Base-by-base conservation (phyloP, 1,140 invertebrate genomes). In the Procambarus clarkii region DNA sequence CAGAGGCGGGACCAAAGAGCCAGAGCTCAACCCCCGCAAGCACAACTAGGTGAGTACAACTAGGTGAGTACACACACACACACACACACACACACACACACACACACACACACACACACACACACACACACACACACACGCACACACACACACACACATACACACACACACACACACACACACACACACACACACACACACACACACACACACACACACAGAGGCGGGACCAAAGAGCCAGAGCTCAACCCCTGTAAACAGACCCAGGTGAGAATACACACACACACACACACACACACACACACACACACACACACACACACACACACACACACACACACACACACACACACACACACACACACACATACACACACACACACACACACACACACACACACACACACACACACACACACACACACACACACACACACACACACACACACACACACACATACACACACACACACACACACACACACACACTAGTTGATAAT, bases 281-380 rank as follows among this genome's bases (percentile, higher is more conserved):
- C n/a, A n/a, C n/a, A n/a, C n/a, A n/a, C n/a, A n/a, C n/a, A n/a
- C 64, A 69, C 64, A 69, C 64, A 69, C 64, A 69, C 64, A 69
- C 64, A 69, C 64, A 69, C 64, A 69, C 64, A 69, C 64, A 69
- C 64, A 69, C 64, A 69, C 64, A 69, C 64, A 69, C 64, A 69
- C 11, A 69, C 11, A 69, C 11, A 69, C 11, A 69, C 11, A 69
- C 11, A 69, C 11, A 69, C 11, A 69, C 11, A 69, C 11, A 69
- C 11, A 69, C 11, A 69, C 11, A 69, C 11, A 69, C n/a, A 69
- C n/a, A 69, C n/a, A 69, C n/a, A 69, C n/a, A 69, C n/a, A 69
- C n/a, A 69, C n/a, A 69, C n/a, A 69, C n/a, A 69, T 69, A 69
- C n/a, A 69, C n/a, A 69, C n/a, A 69, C n/a, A 69, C n/a, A 69